A percentile compares a stretch with the other conserved stretches of the same genome.
phyloP scores from a whole-genome alignment of 2,888 invertebrate species.

The Morpho achilles region DNA sequence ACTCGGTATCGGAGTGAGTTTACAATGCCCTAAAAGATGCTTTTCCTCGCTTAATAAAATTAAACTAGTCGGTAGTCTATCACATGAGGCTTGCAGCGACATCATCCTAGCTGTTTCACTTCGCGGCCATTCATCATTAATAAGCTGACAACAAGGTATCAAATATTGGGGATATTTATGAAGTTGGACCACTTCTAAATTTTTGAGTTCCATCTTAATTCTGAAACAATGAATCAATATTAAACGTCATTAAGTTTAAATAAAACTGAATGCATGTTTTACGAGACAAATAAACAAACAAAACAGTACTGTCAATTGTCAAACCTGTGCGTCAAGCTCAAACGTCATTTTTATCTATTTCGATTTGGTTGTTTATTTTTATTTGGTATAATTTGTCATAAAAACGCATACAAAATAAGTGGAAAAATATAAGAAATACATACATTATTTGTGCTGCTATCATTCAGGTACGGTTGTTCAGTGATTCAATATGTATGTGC shows the following conservation, averaged over 20 bases:
- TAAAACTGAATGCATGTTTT: not conserved
- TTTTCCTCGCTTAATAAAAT: conserved; percentile 79
- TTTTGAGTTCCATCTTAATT: conserved; percentile 47
- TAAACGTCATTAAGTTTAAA: no score
- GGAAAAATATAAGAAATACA: conserved; percentile 4
- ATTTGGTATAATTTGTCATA: not conserved
- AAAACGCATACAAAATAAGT: conserved; percentile 3
- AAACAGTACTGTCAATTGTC: not conserved
- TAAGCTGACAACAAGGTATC: conserved; percentile 84
- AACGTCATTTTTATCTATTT: conserved; percentile 1
- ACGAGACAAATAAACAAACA: not conserved
- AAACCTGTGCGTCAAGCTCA: not conserved
- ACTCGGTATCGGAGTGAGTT: conserved; percentile 85
- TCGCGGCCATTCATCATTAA: conserved; percentile 93
- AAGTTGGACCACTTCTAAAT: conserved; percentile 80
- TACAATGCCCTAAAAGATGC: conserved; percentile 87
- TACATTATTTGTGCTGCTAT: conserved; percentile 7
- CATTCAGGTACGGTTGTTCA: conserved; percentile 10
- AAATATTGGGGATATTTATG: conserved; percentile 86
- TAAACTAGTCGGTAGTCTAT: conserved; percentile 85
- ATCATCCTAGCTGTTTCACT: conserved; percentile 88
- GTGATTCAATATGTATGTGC: not conserved
- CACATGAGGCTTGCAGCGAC: conserved; percentile 85
- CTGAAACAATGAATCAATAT: conserved; percentile 8
- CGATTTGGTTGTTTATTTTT: conserved; percentile 2